Evolutionary conservation across 2,888 invertebrate genomes (phyloP), one percentile per base, ranked within the genome.

Genomic region (Agriopis leucophaearia): DNA sequence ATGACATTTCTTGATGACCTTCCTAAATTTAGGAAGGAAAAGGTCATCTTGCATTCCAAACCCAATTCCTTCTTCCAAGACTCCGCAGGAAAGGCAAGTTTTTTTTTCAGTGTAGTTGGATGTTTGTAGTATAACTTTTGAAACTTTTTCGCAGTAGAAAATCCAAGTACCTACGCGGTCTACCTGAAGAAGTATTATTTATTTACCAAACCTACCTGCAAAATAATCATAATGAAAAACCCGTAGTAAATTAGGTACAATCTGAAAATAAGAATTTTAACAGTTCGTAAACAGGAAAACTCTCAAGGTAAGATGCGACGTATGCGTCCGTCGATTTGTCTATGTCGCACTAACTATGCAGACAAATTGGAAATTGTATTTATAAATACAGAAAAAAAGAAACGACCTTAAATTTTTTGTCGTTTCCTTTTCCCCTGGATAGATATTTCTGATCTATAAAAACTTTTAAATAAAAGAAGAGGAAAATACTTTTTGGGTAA

Each of bases 281-380:
- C 16, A 13, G 40, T 64, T 52, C 57, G 66, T 66, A 60, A 64
- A 66, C 71, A 71, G 71, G 69, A 69, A 71, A 67, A 50, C 48
- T 45, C 48, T 73, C 73, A 70, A 74, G 74, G 73, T 69, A 47
- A 72, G 52, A 62, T 60, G n/a, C 40, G 42, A 64, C 65, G 64
- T 36, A 63, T 51, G 63, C 38, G 48, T 40, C 47, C 67, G 67
- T 72, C 69, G 59, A 69, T 73, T 72, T 60, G 27, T 62, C 52
- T 59, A 47, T 59, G 67, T 58, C 66, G 45, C 67, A 58, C 48
- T 50, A 52, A 48, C 47, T 62, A 54, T 63, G 66, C 66, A 52
- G 62, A 67, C 66, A 51, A 70, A 64, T 69, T 62, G 64, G 59
- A 64, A 51, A 66, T 60, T 68, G 64, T 65, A 68, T 71, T 63